Evolutionary conservation across 1,140 invertebrate species (phyloP).

Genomic region (Drosophila quadrilineata): DNA sequence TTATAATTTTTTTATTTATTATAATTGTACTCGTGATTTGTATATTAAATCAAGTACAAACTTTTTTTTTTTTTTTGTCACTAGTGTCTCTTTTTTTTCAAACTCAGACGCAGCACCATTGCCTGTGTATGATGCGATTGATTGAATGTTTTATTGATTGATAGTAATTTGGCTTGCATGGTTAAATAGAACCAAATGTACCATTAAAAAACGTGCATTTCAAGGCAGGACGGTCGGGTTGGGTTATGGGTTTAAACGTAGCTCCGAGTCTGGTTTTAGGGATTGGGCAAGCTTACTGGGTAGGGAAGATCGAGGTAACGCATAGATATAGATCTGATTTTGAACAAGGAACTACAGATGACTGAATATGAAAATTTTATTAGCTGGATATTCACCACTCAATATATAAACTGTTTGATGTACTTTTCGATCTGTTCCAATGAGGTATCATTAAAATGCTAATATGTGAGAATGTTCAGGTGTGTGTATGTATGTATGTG

Average conservation of each 20-base stretch:
- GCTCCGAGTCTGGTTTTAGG: no score
- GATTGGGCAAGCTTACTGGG: neutral
- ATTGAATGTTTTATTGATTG: conserved; percentile 33
- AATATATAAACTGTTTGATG: no score
- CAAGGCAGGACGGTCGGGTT: conserved; percentile 10
- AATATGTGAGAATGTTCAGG: neutral
- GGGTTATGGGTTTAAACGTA: neutral
- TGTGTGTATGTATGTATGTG: neutral
- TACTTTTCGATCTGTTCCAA: no score
- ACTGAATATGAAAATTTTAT: no score
- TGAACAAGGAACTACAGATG: no score
- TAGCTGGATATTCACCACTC: no score
- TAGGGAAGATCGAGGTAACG: neutral
- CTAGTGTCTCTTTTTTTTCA: conserved; percentile 81
- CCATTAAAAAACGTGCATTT: conserved; percentile 32
- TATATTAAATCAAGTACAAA: conserved; percentile 50
- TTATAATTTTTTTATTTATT: conserved; percentile 39
- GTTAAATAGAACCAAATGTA: conserved; percentile 43
- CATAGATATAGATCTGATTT: neutral
- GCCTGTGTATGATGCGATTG: conserved; percentile 59
- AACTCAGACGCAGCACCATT: conserved; percentile 76
- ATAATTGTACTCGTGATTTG: conserved; percentile 47
- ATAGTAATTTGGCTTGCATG: conserved; percentile 17
- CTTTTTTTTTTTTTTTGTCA: conserved; percentile 71
- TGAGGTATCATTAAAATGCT: no score